A percentile compares a stretch with the other conserved stretches of the same genome.
Evolutionary conservation across 2,113 vertebrate species (phyloP).

Genomic region (Pipra filicauda): DNA sequence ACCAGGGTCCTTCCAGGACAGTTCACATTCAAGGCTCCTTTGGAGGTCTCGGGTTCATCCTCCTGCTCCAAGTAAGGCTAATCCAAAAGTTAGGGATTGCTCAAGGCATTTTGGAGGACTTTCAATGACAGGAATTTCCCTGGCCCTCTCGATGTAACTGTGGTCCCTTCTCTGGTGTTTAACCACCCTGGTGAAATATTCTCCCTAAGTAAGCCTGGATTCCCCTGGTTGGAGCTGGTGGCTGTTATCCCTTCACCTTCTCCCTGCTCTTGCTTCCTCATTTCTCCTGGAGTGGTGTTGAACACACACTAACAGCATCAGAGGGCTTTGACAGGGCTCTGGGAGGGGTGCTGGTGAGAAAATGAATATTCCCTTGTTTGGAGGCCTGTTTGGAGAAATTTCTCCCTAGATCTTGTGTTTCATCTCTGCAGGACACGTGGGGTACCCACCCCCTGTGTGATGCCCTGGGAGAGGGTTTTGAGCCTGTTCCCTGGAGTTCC

Average conservation of each 20-base stretch:
- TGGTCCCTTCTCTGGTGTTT: not conserved
- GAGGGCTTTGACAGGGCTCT: rapidly evolving
- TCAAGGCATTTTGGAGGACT: not conserved
- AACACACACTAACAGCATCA: not conserved
- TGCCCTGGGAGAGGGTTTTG: not conserved
- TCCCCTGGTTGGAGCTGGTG: not conserved
- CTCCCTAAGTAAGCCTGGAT: not conserved
- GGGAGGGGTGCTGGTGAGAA: not conserved
- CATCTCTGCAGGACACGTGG: rapidly evolving
- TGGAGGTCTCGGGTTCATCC: not conserved
- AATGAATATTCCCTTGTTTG: not conserved
- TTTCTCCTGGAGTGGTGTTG: not conserved
- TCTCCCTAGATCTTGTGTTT: not conserved
- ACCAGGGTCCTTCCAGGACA: not conserved
- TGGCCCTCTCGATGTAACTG: not conserved
- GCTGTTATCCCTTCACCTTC: not conserved
- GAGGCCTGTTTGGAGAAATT: not conserved
- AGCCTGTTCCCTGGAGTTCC: not conserved
- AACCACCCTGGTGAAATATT: not conserved
- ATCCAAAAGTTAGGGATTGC: not conserved
- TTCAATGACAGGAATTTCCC: not conserved
- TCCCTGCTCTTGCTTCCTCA: not conserved
- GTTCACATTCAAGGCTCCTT: rapidly evolving
- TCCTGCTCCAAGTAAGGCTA: not conserved
- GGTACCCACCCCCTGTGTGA: rapidly evolving